Conservation (phyloP, 2,797 vertebrate genomes). For the Pseudotriccus pelzelni region DNA sequence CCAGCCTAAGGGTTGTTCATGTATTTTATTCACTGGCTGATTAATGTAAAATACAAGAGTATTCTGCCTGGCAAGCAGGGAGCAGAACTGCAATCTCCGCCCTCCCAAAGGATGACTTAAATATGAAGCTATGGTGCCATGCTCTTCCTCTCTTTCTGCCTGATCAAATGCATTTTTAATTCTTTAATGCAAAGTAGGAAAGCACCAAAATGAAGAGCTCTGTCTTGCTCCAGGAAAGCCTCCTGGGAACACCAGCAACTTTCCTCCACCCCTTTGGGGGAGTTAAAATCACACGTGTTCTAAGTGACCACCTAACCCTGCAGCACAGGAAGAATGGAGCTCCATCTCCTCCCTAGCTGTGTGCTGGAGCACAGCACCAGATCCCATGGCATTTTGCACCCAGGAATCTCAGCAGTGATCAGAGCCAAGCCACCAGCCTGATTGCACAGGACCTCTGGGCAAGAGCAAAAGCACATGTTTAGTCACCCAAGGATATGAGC, state of each 20-base stretch:
- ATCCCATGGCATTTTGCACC: neutral
- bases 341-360: neutral
- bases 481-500: neutral
- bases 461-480: neutral
- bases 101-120: neutral
- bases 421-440: neutral
- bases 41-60: constrained; percentile 15
- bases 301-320: neutral
- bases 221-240: neutral
- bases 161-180: constrained; percentile 15
- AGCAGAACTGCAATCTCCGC: neutral
- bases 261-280: accelerated
- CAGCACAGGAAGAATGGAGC: neutral
- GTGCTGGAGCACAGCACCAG: neutral
- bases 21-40: neutral
- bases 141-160: neutral
- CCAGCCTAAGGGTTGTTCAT: neutral
- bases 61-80: neutral
- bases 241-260: neutral
- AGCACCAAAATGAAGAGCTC: neutral
- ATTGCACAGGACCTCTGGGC: neutral
- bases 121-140: neutral
- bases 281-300: neutral
- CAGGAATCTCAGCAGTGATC: neutral
- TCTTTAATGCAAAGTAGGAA: neutral